phyloP scores from a whole-genome alignment of 2,797 vertebrate species.

The Anguilla pacifica region DNA sequence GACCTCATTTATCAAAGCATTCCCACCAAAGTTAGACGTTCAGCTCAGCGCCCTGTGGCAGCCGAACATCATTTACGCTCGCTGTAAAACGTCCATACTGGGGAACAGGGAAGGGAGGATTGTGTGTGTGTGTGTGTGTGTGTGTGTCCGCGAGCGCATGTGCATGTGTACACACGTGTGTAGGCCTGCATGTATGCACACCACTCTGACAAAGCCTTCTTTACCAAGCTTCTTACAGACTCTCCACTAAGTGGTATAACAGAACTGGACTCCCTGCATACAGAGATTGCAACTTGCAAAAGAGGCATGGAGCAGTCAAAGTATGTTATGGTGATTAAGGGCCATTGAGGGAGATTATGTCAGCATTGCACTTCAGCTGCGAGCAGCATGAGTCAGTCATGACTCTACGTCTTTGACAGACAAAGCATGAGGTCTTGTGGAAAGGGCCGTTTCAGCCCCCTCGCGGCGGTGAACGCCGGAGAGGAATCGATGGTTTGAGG shows the following conservation, averaged over 20 bases:
- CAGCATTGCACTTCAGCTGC: neutral
- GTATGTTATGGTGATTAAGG: neutral
- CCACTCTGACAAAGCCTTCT: neutral
- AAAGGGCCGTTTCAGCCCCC: neutral
- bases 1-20: conserved; percentile 22
- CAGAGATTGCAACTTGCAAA: neutral
- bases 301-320: neutral
- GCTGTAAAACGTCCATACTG: neutral
- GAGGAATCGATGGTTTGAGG: neutral
- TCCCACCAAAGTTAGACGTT: neutral
- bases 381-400: neutral
- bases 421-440: neutral
- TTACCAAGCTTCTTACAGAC: neutral
- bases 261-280: neutral
- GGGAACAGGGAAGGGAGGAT: neutral
- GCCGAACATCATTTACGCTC: conserved; percentile 13
- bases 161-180: neutral
- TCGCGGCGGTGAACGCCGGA: neutral
- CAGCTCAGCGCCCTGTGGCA: neutral
- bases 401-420: neutral
- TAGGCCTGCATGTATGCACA: neutral
- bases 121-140: neutral
- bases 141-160: neutral
- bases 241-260: neutral
- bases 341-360: neutral